Evolutionary conservation across 2,797 vertebrate genomes (phyloP), one percentile per base, ranked within the genome.

Genomic region (Dryobates pubescens): DNA sequence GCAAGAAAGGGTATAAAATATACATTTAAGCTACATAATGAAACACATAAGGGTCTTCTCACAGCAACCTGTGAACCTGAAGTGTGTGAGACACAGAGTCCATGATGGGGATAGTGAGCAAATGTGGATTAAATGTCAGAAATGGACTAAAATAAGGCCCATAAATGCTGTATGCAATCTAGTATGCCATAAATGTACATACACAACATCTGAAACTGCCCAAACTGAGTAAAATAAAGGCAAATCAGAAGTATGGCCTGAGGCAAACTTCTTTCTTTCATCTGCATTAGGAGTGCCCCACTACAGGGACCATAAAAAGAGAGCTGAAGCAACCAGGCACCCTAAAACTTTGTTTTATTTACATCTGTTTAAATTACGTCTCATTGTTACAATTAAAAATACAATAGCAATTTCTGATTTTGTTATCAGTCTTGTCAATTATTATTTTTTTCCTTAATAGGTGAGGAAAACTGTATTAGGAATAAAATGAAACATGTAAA

Each of bases 1-100:
- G 24, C 85, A 24, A 82, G 12, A 71, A 93, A 54, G 13, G 16
- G 11, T 72, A 56, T 59, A 53, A 83, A 87, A 38, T 23, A 38
- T 24, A 15, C 56, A 32, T 61, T 78, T 92, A 70, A 73, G 56
- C 41, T 69, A 51, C 9, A 12, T 90, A 94, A 95, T 93, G 92
- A 92, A 95, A 95, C 80, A 93, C 86, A 0, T 88, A 58, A 74
- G 74, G 87, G 58, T 68, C 95, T 84, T 94, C 82, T 86, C 92
- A 73, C 49, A 54, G 79, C 56, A 93, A 70, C 82, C 70, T 87
- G 26, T 87, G 82, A 94, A 90, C 53, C 16, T 61, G 16, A 78
- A 78, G 54, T 58, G 34, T 3, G 2, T 47, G 63, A 82, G 61
- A 82, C 49, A 34, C 24, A 88, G 65, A 57, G 15, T 73, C 86